Conservation (phyloP, 2,888 invertebrate genomes). For the Mongoloraphidia duomilia region DNA sequence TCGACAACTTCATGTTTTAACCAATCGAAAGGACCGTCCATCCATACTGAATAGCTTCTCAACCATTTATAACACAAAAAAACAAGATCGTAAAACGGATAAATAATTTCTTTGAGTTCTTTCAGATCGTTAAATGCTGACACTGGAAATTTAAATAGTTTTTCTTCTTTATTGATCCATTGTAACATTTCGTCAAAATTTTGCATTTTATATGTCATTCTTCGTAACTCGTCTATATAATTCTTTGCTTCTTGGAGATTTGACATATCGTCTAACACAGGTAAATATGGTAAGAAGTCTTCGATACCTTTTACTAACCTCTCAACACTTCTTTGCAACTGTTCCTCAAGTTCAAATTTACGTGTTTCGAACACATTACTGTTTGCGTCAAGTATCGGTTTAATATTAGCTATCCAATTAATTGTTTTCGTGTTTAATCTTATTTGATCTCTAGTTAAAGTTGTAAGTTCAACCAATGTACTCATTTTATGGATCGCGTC, state of each 20-base stretch:
- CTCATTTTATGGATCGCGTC: conserved; percentile 49
- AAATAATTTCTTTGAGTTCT: conserved; percentile 55
- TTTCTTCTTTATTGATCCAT: conserved; percentile 86
- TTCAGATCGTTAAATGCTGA: conserved; percentile 64
- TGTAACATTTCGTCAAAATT: conserved; percentile 59
- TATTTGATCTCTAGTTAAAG: conserved; percentile 59
- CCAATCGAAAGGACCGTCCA: conserved; percentile 85
- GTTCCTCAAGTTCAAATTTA: conserved; percentile 76
- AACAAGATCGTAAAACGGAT: conserved; percentile 56
- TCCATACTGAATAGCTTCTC: conserved; percentile 72
- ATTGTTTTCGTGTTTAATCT: conserved; percentile 68
- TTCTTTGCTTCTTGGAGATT: conserved; percentile 60
- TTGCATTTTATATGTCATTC: conserved; percentile 58
- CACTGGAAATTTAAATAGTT: conserved; percentile 66
- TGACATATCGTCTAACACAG: conserved; percentile 72
- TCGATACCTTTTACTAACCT: conserved; percentile 55
- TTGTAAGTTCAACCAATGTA: conserved; percentile 61
- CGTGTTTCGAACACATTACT: conserved; percentile 64
- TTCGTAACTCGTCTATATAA: conserved; percentile 63
- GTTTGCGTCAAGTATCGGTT: conserved; percentile 67
- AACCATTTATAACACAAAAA: conserved; percentile 61
- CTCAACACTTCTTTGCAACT: conserved; percentile 50
- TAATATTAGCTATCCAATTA: conserved; percentile 68
- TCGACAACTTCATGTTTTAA: conserved; percentile 67
- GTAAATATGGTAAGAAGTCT: conserved; percentile 58